Conservation (phyloP, 1,140 invertebrate species). For the Campodea augens region DNA sequence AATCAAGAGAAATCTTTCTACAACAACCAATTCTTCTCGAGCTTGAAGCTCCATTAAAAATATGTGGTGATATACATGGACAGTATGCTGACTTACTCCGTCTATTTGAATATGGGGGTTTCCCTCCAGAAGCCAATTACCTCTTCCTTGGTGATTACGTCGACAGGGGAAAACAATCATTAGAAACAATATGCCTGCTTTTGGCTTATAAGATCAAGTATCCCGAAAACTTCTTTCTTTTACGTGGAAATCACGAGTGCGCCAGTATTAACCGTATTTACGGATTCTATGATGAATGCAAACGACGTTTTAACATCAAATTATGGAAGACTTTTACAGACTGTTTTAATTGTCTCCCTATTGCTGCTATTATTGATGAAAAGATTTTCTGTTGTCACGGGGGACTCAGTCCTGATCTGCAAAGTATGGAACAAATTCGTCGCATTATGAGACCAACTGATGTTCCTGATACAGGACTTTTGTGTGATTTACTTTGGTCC, state of each 20-base stretch:
- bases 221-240: no score
- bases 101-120: conserved; percentile 35
- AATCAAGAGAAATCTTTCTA: conserved; percentile 38
- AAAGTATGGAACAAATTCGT: conserved; percentile 18
- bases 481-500: conserved; percentile 19
- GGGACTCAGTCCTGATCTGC: no score
- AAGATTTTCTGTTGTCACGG: conserved; percentile 36
- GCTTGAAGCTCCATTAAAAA: conserved; percentile 39
- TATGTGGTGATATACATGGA: conserved; percentile 38
- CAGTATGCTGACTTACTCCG: conserved; percentile 34
- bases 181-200: conserved; percentile 34
- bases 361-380: conserved; percentile 32
- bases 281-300: conserved; percentile 25
- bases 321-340: no score
- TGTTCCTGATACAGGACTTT: conserved; percentile 23
- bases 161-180: no score
- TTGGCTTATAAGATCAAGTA: no score
- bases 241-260: no score
- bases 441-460: conserved; percentile 21
- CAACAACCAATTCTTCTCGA: conserved; percentile 40
- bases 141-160: no score
- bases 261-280: conserved; percentile 35
- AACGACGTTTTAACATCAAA: no score
- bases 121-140: conserved; percentile 30
- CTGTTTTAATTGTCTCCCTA: no score